Base-by-base conservation (phyloP, 2,888 invertebrate genomes). In the Terebella lapidaria region DNA sequence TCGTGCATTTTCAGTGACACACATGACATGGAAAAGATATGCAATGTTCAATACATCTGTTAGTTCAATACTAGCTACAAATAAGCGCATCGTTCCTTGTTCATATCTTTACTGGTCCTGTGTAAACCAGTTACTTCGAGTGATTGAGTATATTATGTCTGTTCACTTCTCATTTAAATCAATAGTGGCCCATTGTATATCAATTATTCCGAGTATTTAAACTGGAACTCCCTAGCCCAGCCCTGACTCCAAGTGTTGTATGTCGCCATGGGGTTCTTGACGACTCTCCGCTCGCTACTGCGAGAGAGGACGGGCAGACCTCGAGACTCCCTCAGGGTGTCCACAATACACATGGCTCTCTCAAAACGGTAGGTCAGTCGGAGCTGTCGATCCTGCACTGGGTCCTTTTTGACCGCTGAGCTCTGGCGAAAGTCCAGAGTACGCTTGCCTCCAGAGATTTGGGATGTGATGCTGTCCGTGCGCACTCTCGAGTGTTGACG, bases 201-300 rank as follows among this genome's bases (percentile, higher is more conserved):
- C n/a, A n/a, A n/a, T n/a, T n/a, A n/a, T n/a, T n/a, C n/a, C n/a
- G n/a, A n/a, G n/a, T 35, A 62, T 42, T 63, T 53, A 5, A 57
- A 54, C 47, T 67, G 63, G 65, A 77, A 77, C 62, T 76, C 77
- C 59, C 71, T 68, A 68, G 91, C 82, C 92, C 92, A 84, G 89
- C 86, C 89, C 91, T 92, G 84, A 90, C 92, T 80, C 89, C 92
- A 86, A 90, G 92, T 70, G 91, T 94, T 85, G 91, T 92, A 82
- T 88, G 89, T 84, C 89, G 89, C 73, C 88, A 86, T 74, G 88
- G 87, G 73, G 42, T 69, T 66, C 24, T 4, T 22, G 49, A 55
- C 30, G n/a, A 15, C 15, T 1, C 28, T 25, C 29, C 35, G 35
- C n/a, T 56, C 27, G 3, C n/a, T 15, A 1, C 54, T 20, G 18